Conservation (phyloP, 2,797 vertebrate species). For the Rhinophrynus dorsalis region DNA sequence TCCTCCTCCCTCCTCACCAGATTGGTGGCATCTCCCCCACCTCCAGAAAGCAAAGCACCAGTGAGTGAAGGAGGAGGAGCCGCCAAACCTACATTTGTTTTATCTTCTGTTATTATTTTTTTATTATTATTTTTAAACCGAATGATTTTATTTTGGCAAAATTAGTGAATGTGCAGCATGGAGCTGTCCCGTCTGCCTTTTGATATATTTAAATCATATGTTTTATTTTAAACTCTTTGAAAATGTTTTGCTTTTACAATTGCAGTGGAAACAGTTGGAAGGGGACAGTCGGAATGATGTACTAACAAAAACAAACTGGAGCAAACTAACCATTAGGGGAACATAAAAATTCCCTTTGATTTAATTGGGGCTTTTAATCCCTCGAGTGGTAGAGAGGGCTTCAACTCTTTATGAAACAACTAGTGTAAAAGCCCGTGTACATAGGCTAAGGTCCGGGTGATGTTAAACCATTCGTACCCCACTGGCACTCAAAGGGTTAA, state of each 20-base stretch:
- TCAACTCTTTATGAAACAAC: too few relatives aligned
- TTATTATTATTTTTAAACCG: conserved; percentile 2
- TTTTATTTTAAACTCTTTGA: conserved; percentile 73
- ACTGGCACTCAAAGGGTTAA: too few relatives aligned
- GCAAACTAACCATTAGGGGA: too few relatives aligned
- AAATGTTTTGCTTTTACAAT: conserved; percentile 50
- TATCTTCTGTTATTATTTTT: neutral
- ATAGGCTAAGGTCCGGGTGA: too few relatives aligned
- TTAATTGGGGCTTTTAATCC: too few relatives aligned
- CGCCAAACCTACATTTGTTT: conserved; percentile 15
- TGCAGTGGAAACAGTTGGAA: neutral
- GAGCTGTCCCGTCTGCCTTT: conserved; percentile 32
- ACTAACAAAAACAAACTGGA: too few relatives aligned
- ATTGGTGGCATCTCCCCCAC: neutral
- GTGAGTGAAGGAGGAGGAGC: neutral
- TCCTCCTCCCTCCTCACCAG: neutral
- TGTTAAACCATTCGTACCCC: too few relatives aligned
- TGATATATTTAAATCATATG: conserved; percentile 34
- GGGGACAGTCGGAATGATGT: too few relatives aligned
- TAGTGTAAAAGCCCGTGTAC: too few relatives aligned
- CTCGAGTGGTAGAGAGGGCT: too few relatives aligned
- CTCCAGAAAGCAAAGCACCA: neutral
- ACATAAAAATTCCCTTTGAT: too few relatives aligned
- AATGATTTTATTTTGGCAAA: conserved; percentile 33
- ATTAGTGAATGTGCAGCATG: conserved; percentile 28